Base-by-base conservation (phyloP, 2,113 vertebrate genomes). In the Nyctibius bracteatus region DNA sequence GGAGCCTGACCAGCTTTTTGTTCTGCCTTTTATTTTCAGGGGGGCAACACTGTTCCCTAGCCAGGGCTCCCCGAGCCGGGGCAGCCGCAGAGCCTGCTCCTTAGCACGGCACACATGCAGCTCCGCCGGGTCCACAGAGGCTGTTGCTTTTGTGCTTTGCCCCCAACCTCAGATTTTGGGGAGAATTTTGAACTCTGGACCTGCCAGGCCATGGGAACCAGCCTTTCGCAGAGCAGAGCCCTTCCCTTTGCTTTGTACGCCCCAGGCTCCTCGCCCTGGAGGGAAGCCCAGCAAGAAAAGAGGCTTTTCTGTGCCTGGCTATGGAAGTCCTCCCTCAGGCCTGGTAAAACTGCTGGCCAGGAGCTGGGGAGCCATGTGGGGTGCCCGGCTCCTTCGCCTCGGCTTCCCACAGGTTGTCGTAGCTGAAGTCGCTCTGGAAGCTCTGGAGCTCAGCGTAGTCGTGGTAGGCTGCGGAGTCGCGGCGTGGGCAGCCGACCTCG, bases 361-460 rank as follows among this genome's bases (percentile, higher is more conserved):
- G 47, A 6, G 16, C 3, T 0, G 92, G 82, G 82, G 51, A 73
- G 18, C 28, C 12, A 16, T 30, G 71, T 3, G 17, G 78, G n/a
- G 14, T 46, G 27, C 43, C 61, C 1, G 33, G 88, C 3, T 87
- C 92, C 91, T 81, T 95, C 10, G 11, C 90, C 81, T 97, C 95
- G 0, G 96, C 96, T 4, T 98, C 97, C 98, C 97, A 97, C 74
- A 96, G 44, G 43, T 95, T 97, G 77, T 97, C 94, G 0, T 95
- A 97, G 81, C 96, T 97, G 25, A 92, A 57, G 86, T 98, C 97
- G 0, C 96, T 97, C 28, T 96, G 97, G 81, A 96, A 95, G 71
- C 97, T 97, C 57, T 97, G 97, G 15, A 98, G 96, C 80, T 97
- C 97, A 0, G 97, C 96, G 0, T 98, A 98, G 81, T 98, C 97